Base-by-base conservation (phyloP, 2,113 vertebrate species). In the Protomyctophum bolini region DNA sequence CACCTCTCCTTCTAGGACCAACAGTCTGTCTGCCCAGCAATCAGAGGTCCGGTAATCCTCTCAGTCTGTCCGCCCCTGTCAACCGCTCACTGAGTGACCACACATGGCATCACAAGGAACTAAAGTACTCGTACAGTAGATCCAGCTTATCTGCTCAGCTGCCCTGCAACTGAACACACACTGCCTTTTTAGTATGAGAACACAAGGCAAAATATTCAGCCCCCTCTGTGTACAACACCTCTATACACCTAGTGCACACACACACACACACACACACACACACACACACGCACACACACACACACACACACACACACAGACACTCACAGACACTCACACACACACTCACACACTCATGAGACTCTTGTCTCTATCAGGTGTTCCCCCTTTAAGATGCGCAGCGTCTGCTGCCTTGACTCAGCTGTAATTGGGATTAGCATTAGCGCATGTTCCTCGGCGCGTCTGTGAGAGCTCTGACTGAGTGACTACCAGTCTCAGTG, bases 381-480 rank as follows among this genome's bases (percentile, higher is more conserved):
- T 79, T 50, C 64, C 54, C 33, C 63, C 58, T 50, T 58, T 52
- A 47, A 64, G 51, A 65, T 50, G 2, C 65, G 21, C 12, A 8
- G 51, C 10, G 11, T 74, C 58, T 41, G 56, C 73, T 84, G 68
- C 67, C 10, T 71, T 83, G 80, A 82, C 79, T 86, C 86, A 75
- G 82, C 78, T 83, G 75, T 86, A 89, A 87, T 86, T 89, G 79
- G 79, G 69, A 85, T 87, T 88, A 89, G 69, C 83, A 83, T 89
- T 87, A 84, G 83, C 83, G 82, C 85, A 76, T 79, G 82, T 79
- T 68, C 70, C 66, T 78, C 63, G 68, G 70, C 60, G 61, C 55
- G 81, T 76, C 33, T 41, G 33, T 41, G 33, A 10, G 50, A 72
- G 66, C 73, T 67, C 63, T 0, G 3, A 70, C 63, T 0, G 3